Evolutionary conservation across 1,140 invertebrate species (phyloP).

Genomic region (Macrostomum lignano): DNA sequence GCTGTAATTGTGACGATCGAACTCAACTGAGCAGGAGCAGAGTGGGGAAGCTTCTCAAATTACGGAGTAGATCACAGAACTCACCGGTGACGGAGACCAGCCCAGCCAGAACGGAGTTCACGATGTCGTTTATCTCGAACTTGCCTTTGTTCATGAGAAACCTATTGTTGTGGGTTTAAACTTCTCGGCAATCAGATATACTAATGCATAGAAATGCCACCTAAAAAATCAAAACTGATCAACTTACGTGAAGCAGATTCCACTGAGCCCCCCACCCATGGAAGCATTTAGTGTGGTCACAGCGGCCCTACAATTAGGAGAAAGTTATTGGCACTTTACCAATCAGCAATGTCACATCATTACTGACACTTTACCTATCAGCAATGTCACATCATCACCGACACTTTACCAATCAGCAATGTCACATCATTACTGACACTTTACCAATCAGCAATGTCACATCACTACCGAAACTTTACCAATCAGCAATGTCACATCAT

Average conservation of each 20-base stretch:
- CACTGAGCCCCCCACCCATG: slow-evolving; percentile 51
- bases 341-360: too few species aligned
- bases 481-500: too few species aligned
- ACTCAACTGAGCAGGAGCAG: too few species aligned
- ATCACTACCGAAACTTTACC: too few species aligned
- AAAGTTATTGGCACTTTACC: too few species aligned
- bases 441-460: too few species aligned
- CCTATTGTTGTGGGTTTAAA: slow-evolving; percentile 14
- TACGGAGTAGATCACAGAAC: not conserved
- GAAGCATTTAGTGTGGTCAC: slow-evolving; percentile 61
- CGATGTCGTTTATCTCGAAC: slow-evolving; percentile 50
- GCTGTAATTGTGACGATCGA: slow-evolving; percentile 28
- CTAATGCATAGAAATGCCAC: slow-evolving; percentile 19
- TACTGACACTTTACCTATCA: too few species aligned
- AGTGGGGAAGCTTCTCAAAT: not conserved
- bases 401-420: not conserved
- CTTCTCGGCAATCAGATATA: too few species aligned
- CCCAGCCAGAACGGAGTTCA: slow-evolving; percentile 58
- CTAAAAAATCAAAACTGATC: slow-evolving; percentile 12
- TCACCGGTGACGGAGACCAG: slow-evolving; percentile 54
- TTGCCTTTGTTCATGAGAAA: slow-evolving; percentile 39
- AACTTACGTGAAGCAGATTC: slow-evolving; percentile 35
- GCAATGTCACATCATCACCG: too few species aligned
- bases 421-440: too few species aligned
- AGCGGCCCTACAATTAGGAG: slow-evolving; percentile 34